Evolutionary conservation across 2,113 vertebrate genomes (phyloP).

Genomic region (Scomber scombrus): DNA sequence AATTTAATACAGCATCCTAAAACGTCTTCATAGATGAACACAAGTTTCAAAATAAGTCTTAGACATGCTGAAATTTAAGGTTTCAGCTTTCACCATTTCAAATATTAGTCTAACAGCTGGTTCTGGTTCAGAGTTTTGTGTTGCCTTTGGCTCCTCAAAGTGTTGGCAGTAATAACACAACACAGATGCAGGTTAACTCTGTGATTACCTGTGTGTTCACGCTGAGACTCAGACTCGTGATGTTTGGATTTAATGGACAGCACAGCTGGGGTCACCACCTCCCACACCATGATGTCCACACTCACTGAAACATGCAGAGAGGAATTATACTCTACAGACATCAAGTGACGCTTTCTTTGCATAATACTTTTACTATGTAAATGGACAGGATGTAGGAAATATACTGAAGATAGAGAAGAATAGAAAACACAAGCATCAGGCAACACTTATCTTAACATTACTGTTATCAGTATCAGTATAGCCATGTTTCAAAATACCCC

Average conservation of each 20-base stretch:
- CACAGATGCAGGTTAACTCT: background rate
- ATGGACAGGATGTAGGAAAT: too few relatives aligned
- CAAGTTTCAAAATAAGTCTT: too few relatives aligned
- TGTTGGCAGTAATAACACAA: background rate
- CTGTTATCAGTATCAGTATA: too few relatives aligned
- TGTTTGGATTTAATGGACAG: constrained; percentile 33
- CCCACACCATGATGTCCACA: constrained; percentile 95
- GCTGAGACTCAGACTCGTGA: constrained; percentile 75
- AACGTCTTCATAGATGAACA: too few relatives aligned
- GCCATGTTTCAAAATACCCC: too few relatives aligned
- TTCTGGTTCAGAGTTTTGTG: background rate
- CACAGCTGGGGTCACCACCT: constrained; percentile 89
- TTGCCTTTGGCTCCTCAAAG: background rate
- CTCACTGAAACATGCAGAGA: constrained; percentile 49
- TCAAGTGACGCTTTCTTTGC: background rate
- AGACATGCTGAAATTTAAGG: too few relatives aligned
- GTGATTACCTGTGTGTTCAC: constrained; percentile 86
- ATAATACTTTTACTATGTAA: too few relatives aligned
- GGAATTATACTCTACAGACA: background rate
- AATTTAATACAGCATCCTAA: background rate
- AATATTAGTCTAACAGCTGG: too few relatives aligned
- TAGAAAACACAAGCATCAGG: too few relatives aligned
- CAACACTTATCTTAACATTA: too few relatives aligned
- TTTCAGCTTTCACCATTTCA: too few relatives aligned
- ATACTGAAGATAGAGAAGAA: too few relatives aligned